Percentiles rank a stretch among this genome's conserved stretches.
Conservation (phyloP, 2,113 vertebrate species). For the Cygnus buccinator region DNA sequence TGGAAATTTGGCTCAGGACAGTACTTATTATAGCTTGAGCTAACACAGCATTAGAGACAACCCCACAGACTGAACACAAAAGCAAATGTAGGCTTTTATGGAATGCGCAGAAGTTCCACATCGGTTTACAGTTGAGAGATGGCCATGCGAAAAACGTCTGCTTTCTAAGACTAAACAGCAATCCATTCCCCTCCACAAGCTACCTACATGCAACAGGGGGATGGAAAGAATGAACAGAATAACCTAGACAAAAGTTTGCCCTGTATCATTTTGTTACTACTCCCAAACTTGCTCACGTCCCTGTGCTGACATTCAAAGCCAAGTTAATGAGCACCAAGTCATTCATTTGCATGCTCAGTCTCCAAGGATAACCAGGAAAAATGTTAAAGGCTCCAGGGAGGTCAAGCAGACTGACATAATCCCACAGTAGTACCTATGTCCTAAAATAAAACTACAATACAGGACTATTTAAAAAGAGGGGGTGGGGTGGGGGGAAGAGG, state of each 20-base stretch:
- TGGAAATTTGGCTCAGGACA: background rate
- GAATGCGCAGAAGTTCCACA: accelerated
- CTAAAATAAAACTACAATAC: background rate
- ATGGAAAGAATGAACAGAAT: background rate
- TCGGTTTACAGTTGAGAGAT: background rate
- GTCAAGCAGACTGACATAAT: background rate
- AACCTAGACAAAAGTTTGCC: background rate
- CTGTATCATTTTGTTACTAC: background rate
- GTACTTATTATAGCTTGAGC: background rate
- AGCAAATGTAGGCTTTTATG: background rate
- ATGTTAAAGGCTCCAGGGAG: background rate
- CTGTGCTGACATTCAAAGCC: background rate
- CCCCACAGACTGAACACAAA: background rate
- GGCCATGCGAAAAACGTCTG: background rate
- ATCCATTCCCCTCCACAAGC: background rate
- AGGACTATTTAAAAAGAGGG: background rate
- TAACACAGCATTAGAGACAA: background rate
- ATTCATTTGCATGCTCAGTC: background rate
- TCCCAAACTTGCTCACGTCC: background rate
- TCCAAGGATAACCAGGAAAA: background rate
- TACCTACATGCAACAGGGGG: background rate
- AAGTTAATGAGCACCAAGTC: background rate
- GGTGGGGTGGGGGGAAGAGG: background rate
- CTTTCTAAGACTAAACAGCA: background rate
- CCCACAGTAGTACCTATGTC: background rate